These are phyloP conservation scores for Brienomyrus brachyistius DNA, from an alignment of 2,113 vertebrate genomes.

Conservation along the genomic window DNA sequence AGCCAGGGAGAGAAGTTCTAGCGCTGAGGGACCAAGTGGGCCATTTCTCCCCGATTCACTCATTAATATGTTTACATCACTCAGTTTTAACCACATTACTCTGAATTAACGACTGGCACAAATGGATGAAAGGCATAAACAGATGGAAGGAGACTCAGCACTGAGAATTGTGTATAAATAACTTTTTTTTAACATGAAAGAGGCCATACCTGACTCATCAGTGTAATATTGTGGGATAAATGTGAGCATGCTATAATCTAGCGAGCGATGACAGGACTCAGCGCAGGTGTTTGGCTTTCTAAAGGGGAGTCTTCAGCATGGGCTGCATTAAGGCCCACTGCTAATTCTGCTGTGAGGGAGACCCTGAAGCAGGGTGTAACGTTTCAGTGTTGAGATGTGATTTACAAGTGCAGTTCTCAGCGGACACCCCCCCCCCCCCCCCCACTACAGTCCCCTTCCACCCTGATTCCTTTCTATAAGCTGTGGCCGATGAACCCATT, in stretches of 20 bases:
- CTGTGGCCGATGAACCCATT: not conserved
- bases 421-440: not conserved
- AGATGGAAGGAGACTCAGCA: not conserved
- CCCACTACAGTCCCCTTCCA: not conserved
- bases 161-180: not conserved
- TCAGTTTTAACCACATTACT: not conserved
- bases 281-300: constrained; percentile 13
- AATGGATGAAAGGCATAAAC: not conserved
- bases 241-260: not conserved
- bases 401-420: constrained; percentile 28
- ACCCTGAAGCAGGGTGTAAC: not conserved
- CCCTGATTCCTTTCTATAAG: constrained; percentile 4
- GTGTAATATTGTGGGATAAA: not conserved
- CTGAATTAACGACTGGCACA: not conserved
- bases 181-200: not conserved
- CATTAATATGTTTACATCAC: not conserved
- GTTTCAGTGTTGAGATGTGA: constrained; percentile 25
- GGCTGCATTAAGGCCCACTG: constrained; percentile 15
- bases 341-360: constrained; percentile 8
- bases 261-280: constrained; percentile 5
- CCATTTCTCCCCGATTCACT: not conserved
- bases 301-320: constrained; percentile 4
- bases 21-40: not conserved
- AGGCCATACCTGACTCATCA: not conserved
- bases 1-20: not conserved